Evolutionary conservation across 1,140 invertebrate species (phyloP).

Genomic region (Drosophila nigrodunni): DNA sequence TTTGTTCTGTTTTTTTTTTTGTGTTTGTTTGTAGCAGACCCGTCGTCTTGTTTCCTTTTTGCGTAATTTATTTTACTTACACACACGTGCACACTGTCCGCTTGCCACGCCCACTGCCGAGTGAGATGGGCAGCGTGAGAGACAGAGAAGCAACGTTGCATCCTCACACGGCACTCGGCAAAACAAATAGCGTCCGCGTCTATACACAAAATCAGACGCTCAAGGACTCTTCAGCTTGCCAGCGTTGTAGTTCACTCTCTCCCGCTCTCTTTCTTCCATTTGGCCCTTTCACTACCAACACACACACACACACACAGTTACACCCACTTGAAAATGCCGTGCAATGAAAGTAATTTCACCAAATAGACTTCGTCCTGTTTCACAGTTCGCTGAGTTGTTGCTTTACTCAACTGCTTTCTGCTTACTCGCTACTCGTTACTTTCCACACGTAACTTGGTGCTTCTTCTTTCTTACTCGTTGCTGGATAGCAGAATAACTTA

Average conservation of each 20-base stretch:
- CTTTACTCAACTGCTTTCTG: conserved; percentile 18
- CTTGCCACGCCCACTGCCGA: conserved; percentile 13
- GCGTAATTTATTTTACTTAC: conserved; percentile 59
- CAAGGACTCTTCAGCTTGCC: conserved; percentile 74
- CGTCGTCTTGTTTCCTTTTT: conserved; percentile 49
- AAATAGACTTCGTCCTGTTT: conserved; percentile 69
- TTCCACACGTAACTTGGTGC: neutral
- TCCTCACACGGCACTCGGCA: conserved; percentile 39
- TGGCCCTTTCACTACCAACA: conserved; percentile 9
- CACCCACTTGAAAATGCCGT: conserved; percentile 66
- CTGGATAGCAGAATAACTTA: neutral
- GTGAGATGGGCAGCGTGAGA: neutral
- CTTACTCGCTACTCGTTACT: conserved; percentile 25
- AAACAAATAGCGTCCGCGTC: conserved; percentile 79
- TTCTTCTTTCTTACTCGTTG: neutral
- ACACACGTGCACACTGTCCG: conserved; percentile 6
- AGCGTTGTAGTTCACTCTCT: conserved; percentile 21
- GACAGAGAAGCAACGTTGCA: neutral
- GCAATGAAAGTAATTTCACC: conserved; percentile 81
- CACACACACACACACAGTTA: conserved; percentile 27
- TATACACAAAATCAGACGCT: conserved; percentile 83
- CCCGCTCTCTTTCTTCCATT: conserved; percentile 5
- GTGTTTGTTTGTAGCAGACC: neutral
- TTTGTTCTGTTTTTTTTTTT: neutral
- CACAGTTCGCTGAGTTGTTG: conserved; percentile 36